Percentiles rank a stretch among this genome's conserved stretches.
These are phyloP conservation scores for Anguilla obscura DNA, from an alignment of 2,797 vertebrate genomes.

Conservation along the genomic window DNA sequence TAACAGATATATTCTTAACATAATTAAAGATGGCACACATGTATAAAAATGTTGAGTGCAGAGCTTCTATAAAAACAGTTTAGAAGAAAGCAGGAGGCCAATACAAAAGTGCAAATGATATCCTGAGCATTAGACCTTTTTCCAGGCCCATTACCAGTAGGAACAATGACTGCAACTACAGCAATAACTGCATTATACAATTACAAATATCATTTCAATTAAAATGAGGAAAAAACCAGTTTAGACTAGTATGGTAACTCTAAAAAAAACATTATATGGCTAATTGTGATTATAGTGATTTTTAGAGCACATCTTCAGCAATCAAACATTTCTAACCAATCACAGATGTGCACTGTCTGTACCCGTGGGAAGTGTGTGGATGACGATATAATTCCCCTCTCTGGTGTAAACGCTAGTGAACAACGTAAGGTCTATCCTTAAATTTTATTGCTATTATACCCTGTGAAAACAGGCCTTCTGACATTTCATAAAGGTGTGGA, in stretches of 20 bases:
- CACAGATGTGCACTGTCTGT: neutral
- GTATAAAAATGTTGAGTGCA: neutral
- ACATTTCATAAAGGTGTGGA: neutral
- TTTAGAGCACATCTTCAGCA: neutral
- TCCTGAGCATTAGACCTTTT: too few relatives aligned
- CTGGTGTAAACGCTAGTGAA: neutral
- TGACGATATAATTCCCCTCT: neutral
- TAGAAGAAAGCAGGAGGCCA: neutral
- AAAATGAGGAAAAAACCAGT: neutral
- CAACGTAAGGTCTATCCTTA: neutral
- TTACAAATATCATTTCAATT: neutral
- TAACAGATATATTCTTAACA: neutral
- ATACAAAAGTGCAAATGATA: too few relatives aligned
- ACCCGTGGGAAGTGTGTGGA: neutral
- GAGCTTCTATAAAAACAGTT: neutral
- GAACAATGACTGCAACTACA: too few relatives aligned
- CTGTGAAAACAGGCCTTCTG: neutral
- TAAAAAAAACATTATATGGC: neutral
- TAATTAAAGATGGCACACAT: neutral
- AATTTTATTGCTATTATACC: neutral
- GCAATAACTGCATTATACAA: too few relatives aligned
- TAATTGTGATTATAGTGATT: neutral
- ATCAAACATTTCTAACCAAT: neutral
- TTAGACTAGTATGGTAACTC: neutral
- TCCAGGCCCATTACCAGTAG: too few relatives aligned